phyloP scores from a whole-genome alignment of 1,140 invertebrate genomes.

The Oryctes rhinoceros region DNA sequence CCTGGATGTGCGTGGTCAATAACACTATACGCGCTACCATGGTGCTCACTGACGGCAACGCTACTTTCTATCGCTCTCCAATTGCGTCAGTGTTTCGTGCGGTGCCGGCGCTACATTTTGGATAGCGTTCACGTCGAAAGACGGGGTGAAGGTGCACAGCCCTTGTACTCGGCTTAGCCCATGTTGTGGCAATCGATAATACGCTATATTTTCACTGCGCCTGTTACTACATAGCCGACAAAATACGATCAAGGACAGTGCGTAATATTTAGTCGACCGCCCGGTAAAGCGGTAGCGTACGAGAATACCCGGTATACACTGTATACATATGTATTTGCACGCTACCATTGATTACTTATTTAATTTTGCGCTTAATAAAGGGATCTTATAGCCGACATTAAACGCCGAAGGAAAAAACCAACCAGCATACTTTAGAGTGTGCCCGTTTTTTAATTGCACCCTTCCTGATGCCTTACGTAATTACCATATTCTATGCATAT shows the following conservation, averaged over 20 bases:
- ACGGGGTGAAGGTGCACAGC: slow-evolving; percentile 1
- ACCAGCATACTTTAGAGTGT: background rate
- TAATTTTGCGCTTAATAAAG: background rate
- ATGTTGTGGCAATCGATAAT: slow-evolving; percentile 23
- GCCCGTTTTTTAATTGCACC: too few species aligned
- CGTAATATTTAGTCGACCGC: background rate
- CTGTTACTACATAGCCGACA: slow-evolving; percentile 18
- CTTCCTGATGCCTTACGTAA: too few species aligned
- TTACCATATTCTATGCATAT: too few species aligned
- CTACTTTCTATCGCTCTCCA: background rate
- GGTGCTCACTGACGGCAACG: background rate
- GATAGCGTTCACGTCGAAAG: background rate
- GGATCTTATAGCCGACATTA: background rate
- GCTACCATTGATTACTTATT: background rate
- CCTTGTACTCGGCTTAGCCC: background rate
- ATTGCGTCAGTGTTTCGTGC: background rate
- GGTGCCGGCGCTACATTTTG: background rate
- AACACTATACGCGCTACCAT: background rate
- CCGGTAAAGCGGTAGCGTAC: background rate
- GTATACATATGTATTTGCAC: background rate
- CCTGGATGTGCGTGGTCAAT: slow-evolving; percentile 11
- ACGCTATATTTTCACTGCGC: slow-evolving; percentile 12
- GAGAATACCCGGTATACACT: background rate
- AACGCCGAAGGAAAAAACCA: background rate
- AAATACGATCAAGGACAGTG: slow-evolving; percentile 15